These are phyloP conservation scores for Lucinisca nassula DNA, from an alignment of 2,888 invertebrate genomes.

Conservation along the genomic window DNA sequence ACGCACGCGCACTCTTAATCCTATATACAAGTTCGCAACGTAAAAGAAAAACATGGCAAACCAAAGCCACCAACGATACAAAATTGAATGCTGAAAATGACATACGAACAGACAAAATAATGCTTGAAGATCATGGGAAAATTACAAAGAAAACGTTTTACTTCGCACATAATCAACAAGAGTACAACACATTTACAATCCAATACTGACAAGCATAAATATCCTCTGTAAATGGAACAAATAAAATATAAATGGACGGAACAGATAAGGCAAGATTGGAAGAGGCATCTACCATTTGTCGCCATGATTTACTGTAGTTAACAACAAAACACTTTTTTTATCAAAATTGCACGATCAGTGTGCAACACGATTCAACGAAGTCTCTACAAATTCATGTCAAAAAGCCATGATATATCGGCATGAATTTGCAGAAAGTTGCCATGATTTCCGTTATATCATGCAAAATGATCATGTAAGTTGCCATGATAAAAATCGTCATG, in stretches of 20 bases:
- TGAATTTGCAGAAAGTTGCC: neutral
- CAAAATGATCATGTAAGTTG: neutral
- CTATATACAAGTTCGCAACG: too few species aligned
- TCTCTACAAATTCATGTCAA: neutral
- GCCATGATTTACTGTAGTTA: slow-evolving; percentile 20
- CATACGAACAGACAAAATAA: too few species aligned
- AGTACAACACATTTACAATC: neutral
- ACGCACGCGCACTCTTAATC: too few species aligned
- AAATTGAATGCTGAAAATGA: too few species aligned
- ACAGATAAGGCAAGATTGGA: slow-evolving; percentile 67
- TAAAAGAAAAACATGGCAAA: too few species aligned
- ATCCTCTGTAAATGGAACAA: slow-evolving; percentile 30
- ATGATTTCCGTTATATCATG: too few species aligned
- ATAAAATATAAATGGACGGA: slow-evolving; percentile 67
- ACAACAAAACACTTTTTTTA: too few species aligned
- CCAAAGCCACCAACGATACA: too few species aligned
- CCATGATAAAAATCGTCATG: neutral
- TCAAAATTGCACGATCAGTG: too few species aligned
- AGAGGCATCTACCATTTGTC: slow-evolving; percentile 7
- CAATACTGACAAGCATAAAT: slow-evolving; percentile 1
- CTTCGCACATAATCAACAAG: neutral
- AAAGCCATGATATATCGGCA: neutral
- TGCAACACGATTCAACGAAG: too few species aligned
- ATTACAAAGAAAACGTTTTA: too few species aligned
- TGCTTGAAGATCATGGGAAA: too few species aligned